A percentile compares a stretch with the other conserved stretches of the same genome.
Conservation (phyloP, 2,797 vertebrate genomes). For the Kryptopterus vitreolus region DNA sequence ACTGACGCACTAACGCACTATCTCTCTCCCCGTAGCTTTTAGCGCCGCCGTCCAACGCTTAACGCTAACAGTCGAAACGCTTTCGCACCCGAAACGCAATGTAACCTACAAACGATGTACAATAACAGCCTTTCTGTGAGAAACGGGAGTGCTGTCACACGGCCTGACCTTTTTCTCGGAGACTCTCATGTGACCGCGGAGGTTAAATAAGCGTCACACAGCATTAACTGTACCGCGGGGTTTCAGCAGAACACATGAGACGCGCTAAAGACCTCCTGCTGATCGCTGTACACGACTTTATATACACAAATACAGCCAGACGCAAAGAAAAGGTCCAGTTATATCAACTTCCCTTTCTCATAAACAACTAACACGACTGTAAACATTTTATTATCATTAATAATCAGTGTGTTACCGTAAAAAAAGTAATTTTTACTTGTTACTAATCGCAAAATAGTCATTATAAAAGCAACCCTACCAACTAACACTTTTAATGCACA, state of each 20-base stretch:
- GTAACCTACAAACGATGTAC: too few species aligned
- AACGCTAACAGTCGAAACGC: too few species aligned
- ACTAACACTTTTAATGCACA: too few species aligned
- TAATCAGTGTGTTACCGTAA: too few species aligned
- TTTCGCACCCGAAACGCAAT: too few species aligned
- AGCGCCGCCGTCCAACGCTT: too few species aligned
- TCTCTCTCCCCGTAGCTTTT: too few species aligned
- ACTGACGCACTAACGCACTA: not conserved
- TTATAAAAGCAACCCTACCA: too few species aligned
- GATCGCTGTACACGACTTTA: not conserved
- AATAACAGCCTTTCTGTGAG: not conserved
- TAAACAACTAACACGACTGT: not conserved
- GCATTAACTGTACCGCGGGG: slow-evolving; percentile 46
- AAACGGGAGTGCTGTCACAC: slow-evolving; percentile 30
- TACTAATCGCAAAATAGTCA: too few species aligned
- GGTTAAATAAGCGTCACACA: slow-evolving; percentile 39
- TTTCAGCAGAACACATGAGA: slow-evolving; percentile 41
- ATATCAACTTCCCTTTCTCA: not conserved
- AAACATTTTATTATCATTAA: too few species aligned
- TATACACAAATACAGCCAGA: too few species aligned
- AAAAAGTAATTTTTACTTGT: too few species aligned
- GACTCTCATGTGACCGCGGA: slow-evolving; percentile 54
- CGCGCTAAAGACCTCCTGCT: not conserved
- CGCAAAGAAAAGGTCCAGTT: not conserved
- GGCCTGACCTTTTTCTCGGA: slow-evolving; percentile 45